Base-by-base conservation (phyloP, 1,140 invertebrate genomes). In the Aleiodes sp. region DNA sequence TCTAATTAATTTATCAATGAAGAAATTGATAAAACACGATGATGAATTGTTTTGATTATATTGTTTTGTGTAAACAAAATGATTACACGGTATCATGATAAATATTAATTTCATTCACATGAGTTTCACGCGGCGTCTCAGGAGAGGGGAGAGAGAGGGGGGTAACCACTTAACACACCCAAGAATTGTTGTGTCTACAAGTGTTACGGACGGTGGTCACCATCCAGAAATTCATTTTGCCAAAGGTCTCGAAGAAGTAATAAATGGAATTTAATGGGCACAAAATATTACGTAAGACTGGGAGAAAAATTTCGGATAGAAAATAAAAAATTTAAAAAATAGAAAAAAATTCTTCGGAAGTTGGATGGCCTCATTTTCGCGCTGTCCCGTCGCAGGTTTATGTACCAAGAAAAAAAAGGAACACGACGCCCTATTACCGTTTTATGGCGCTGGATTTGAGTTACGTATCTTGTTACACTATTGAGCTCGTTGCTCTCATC, bases 381-480 rank as follows among this genome's bases (percentile, higher is more conserved):
- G 46, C 39, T 41, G 19, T 62, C 41, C 60, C 35, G 60, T 46
- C 57, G 61, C 24, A 19, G 31, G 52, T 52, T 65, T 68, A 63
- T 56, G 41, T 63, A 70, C 64, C 71, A 43, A 70, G 68, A 21
- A 78, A 78, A 82, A 82, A 81, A 83, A 78, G 81, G 82, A 84
- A 83, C 72, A 79, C 77, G 80, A 83, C 81, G 84, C 84, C 84
- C 83, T 79, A 83, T 86, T 86, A 84, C 83, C 82, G 80, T 83
- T 84, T 84, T 84, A 83, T 81, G 80, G 75, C 74, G 70, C 76
- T 79, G 19, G 37, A 82, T 76, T 86, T 83, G 78, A 77, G 82
- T 86, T 85, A 85, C 84, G 79, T 84, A 82, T 85, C 83, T 63
- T 79, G 78, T 84, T 85, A 83, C 84, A 82, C 80, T 77, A 83